A percentile compares a stretch with the other conserved stretches of the same genome.
These are phyloP conservation scores for Punctoribates punctum DNA, from an alignment of 2,888 invertebrate genomes.

Conservation along the genomic window DNA sequence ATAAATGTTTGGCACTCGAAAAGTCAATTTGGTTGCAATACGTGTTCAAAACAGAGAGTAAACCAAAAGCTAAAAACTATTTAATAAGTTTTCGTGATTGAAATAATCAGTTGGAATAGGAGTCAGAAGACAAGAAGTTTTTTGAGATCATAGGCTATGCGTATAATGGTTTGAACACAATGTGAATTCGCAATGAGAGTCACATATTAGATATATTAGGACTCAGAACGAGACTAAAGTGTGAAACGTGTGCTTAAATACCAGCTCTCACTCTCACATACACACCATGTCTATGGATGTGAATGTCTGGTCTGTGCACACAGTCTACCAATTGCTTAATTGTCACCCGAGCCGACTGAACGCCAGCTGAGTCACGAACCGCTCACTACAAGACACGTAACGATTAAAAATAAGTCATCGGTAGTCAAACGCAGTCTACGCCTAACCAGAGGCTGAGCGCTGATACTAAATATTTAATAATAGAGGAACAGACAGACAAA, in stretches of 20 bases:
- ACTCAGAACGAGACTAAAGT: neutral
- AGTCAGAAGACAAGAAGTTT: no score
- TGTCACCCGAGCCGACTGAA: neutral
- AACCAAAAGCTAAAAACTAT: no score
- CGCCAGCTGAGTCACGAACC: slow-evolving; percentile 16
- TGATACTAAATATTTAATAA: neutral
- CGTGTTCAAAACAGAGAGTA: no score
- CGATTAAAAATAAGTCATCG: no score
- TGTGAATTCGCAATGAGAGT: slow-evolving; percentile 6
- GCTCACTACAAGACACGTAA: slow-evolving; percentile 19
- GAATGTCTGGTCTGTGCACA: neutral
- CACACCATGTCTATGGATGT: neutral
- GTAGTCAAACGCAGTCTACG: neutral
- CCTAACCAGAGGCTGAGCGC: neutral
- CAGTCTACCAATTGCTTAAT: neutral
- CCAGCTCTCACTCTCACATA: neutral
- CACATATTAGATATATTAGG: neutral
- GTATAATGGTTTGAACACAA: slow-evolving; percentile 4
- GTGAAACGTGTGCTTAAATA: slow-evolving; percentile 3
- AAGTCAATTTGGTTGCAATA: no score
- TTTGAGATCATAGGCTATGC: neutral
- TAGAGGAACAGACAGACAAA: neutral
- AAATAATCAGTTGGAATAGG: neutral
- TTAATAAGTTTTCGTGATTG: neutral
- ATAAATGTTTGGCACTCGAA: no score